phyloP scores from a whole-genome alignment of 2,888 invertebrate genomes.

The Drosophila buzzatii region DNA sequence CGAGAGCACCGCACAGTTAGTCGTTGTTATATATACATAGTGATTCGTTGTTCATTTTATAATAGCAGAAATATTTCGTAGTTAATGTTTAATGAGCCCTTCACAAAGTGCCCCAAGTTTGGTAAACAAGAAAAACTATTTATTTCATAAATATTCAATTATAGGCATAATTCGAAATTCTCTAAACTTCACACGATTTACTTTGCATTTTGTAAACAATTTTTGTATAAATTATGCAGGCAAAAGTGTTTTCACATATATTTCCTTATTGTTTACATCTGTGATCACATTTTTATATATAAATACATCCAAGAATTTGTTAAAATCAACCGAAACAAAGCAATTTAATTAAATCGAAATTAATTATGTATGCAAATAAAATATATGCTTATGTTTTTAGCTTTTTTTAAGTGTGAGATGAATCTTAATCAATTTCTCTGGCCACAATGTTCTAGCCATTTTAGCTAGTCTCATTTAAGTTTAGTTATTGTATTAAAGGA shows the following conservation, averaged over 20 bases:
- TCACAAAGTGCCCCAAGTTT: conserved; percentile 75
- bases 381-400: too few species aligned
- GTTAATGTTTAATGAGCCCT: conserved; percentile 41
- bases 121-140: conserved; percentile 16
- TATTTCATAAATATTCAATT: conserved; percentile 23
- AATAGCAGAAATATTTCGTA: conserved; percentile 20
- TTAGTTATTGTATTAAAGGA: too few species aligned
- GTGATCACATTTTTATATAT: conserved; percentile 70
- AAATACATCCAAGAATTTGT: too few species aligned
- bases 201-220: conserved; percentile 21
- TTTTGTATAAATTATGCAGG: conserved; percentile 44
- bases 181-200: conserved; percentile 15
- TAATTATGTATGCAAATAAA: too few species aligned
- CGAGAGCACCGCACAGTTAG: conserved; percentile 13
- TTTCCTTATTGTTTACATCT: conserved; percentile 72
- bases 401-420: too few species aligned
- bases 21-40: conserved; percentile 7
- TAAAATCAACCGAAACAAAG: conserved; percentile 49
- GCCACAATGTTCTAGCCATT: too few species aligned
- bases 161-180: conserved; percentile 9
- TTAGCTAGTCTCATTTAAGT: too few species aligned
- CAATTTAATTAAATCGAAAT: conserved; percentile 54
- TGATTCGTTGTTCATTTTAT: conserved; percentile 6
- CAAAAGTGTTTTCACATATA: conserved; percentile 39
- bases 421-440: too few species aligned